Percentiles rank a stretch among this genome's conserved stretches.
Conservation (phyloP, 2,888 invertebrate genomes). For the Thera britannica region DNA sequence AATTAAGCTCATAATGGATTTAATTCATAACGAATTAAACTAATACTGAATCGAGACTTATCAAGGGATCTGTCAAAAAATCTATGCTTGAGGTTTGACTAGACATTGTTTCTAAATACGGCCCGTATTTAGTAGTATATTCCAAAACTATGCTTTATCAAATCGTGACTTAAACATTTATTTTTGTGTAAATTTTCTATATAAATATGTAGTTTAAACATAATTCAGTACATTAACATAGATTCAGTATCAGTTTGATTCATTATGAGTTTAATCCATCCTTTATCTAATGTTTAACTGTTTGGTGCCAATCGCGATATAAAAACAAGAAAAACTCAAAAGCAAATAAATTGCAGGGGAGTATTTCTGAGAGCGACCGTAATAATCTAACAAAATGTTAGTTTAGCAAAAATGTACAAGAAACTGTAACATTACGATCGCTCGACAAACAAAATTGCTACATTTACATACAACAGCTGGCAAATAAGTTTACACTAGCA, state of each 20-base stretch:
- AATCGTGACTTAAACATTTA: too few relatives aligned
- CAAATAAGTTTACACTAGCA: too few relatives aligned
- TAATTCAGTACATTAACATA: too few relatives aligned
- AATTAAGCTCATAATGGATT: too few relatives aligned
- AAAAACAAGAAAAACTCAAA: conserved; percentile 6
- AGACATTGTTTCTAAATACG: background rate
- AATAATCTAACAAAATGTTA: conserved; percentile 3
- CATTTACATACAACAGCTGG: too few relatives aligned
- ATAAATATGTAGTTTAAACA: too few relatives aligned
- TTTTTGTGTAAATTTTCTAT: too few relatives aligned
- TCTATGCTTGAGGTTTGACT: background rate
- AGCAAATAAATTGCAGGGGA: conserved; percentile 10
- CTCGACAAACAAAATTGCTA: background rate
- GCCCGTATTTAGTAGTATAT: background rate
- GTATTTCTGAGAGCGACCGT: conserved; percentile 23
- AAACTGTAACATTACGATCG: background rate
- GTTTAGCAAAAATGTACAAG: background rate
- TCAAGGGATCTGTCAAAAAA: background rate
- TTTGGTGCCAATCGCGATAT: conserved; percentile 1
- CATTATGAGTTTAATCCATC: background rate
- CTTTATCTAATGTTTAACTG: background rate
- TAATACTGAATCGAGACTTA: background rate
- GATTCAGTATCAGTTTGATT: background rate
- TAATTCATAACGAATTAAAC: too few relatives aligned
- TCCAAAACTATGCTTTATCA: too few relatives aligned